Evolutionary conservation across 1,140 invertebrate species (phyloP).

Genomic region (Maniola jurtina): DNA sequence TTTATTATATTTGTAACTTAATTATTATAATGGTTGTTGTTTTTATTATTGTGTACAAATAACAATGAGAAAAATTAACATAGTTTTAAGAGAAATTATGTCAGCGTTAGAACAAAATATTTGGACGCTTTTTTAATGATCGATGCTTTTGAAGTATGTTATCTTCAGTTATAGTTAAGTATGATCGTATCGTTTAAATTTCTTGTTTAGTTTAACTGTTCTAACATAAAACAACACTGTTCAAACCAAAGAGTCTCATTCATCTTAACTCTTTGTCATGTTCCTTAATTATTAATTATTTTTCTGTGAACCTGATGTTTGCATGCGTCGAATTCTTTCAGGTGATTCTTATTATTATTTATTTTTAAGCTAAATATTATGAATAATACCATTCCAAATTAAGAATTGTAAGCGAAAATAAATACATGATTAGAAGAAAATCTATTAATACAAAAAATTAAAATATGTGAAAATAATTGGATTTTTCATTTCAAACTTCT

Average conservation of each 20-base stretch:
- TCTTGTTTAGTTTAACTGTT: constrained; percentile 23
- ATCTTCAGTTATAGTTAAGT: constrained; percentile 22
- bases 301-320: constrained; percentile 37
- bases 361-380: constrained; percentile 74
- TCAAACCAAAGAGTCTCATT: constrained; percentile 71
- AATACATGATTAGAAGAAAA: constrained; percentile 69
- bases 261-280: constrained; percentile 68
- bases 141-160: constrained; percentile 21
- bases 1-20: constrained; percentile 72
- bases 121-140: constrained; percentile 47
- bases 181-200: constrained; percentile 23
- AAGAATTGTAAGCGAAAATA: constrained; percentile 73
- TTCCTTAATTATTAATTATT: constrained; percentile 44
- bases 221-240: constrained; percentile 35
- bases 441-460: constrained; percentile 71
- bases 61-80: constrained; percentile 62
- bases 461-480: constrained; percentile 59
- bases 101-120: constrained; percentile 40
- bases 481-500: constrained; percentile 30
- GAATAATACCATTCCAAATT: constrained; percentile 77
- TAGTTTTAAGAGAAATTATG: constrained; percentile 53
- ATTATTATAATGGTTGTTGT: constrained; percentile 72
- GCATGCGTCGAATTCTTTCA: constrained; percentile 49
- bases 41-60: constrained; percentile 77
- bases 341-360: constrained; percentile 63